Conservation (phyloP, 2,113 vertebrate species). For the Actenoides lindsayi region DNA sequence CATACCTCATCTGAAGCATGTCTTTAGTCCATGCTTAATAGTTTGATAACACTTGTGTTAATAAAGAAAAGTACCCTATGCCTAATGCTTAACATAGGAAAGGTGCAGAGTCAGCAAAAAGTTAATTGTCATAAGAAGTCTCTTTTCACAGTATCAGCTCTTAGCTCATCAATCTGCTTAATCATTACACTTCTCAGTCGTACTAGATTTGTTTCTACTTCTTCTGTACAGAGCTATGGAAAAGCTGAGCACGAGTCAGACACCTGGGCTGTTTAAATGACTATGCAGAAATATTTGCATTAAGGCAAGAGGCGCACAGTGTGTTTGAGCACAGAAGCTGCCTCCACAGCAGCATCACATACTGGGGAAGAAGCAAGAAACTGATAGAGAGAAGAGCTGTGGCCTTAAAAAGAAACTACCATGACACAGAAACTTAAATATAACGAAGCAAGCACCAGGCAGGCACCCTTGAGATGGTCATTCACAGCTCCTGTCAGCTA, state of each 20-base stretch:
- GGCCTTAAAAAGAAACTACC: background rate
- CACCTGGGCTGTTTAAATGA: background rate
- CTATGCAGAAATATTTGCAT: background rate
- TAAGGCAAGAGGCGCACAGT: background rate
- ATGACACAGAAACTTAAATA: background rate
- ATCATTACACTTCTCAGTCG: background rate
- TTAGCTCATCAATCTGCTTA: background rate
- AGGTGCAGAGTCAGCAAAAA: conserved; percentile 36
- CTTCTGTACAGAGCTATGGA: background rate
- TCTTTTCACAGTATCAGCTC: background rate
- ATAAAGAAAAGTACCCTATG: background rate
- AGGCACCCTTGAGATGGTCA: background rate
- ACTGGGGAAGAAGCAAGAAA: background rate
- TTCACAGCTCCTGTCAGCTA: background rate
- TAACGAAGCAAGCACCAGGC: background rate
- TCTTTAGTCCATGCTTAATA: background rate
- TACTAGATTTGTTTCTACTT: background rate
- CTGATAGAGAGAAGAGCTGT: background rate
- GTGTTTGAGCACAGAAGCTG: background rate
- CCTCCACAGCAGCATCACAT: background rate
- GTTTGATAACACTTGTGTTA: conserved; percentile 34
- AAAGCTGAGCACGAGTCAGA: background rate
- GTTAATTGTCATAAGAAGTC: conserved; percentile 12
- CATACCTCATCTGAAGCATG: conserved; percentile 6
- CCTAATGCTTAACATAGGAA: background rate